Evolutionary conservation across 2,797 vertebrate genomes (phyloP).

Genomic region (Muscicapa comitata): DNA sequence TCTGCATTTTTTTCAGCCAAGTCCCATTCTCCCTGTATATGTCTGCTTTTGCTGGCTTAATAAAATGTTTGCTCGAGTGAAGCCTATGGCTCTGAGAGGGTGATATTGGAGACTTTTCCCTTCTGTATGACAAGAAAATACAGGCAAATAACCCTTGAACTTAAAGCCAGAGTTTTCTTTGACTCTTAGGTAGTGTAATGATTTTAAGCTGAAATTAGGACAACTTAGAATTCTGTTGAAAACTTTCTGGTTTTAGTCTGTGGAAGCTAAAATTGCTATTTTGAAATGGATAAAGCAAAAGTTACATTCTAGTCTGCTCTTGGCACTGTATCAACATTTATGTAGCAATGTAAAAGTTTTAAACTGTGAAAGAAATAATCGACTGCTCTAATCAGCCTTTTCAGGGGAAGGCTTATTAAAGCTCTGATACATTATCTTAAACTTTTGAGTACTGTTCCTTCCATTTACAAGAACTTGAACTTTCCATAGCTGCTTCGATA

Average conservation of each 20-base stretch:
- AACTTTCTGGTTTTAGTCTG: not conserved
- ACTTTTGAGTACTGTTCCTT: slow-evolving; percentile 21
- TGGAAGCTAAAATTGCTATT: not conserved
- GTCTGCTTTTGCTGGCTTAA: not conserved
- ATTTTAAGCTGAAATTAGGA: not conserved
- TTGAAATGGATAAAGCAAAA: not conserved
- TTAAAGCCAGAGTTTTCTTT: not conserved
- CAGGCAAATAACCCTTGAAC: not conserved
- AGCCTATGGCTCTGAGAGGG: not conserved
- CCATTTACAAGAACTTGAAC: slow-evolving; percentile 50
- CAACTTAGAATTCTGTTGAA: not conserved
- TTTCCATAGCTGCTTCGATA: slow-evolving; percentile 40
- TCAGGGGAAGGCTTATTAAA: slow-evolving; percentile 42
- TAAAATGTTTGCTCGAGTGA: not conserved
- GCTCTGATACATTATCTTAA: slow-evolving; percentile 56
- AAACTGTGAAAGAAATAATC: slow-evolving; percentile 47
- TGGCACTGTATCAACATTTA: not conserved
- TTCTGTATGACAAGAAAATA: not conserved
- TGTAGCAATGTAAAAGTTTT: not conserved
- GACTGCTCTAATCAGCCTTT: not conserved
- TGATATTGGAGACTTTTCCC: not conserved
- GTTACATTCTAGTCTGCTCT: not conserved
- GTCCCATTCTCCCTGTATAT: rapidly evolving
- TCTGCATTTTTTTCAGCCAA: not conserved
- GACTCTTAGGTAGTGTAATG: not conserved